Evolutionary conservation across 2,888 invertebrate species (phyloP).

Genomic region (Sinhomidia bicolor): DNA sequence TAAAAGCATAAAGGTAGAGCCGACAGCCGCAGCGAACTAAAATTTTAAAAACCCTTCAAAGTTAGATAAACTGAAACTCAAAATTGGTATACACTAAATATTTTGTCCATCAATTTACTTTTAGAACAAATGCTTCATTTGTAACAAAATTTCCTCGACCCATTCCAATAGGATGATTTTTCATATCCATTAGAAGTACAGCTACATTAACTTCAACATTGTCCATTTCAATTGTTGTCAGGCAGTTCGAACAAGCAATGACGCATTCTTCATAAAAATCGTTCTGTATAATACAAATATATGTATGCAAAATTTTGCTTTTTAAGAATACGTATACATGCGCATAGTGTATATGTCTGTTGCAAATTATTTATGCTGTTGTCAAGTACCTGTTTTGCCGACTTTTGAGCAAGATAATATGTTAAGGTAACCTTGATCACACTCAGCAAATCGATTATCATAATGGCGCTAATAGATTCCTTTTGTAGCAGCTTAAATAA

Average conservation of each 20-base stretch:
- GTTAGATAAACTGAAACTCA: too few species aligned
- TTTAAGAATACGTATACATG: too few species aligned
- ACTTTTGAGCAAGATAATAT: background rate
- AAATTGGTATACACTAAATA: too few species aligned
- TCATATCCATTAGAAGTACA: background rate
- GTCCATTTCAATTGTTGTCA: background rate
- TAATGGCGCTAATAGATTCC: background rate
- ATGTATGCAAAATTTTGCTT: background rate
- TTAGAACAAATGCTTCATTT: background rate
- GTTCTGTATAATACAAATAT: background rate
- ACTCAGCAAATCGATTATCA: background rate
- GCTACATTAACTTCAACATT: background rate
- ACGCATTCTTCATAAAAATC: background rate
- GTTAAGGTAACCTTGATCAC: background rate
- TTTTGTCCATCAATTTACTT: background rate
- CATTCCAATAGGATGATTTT: slow-evolving; percentile 12
- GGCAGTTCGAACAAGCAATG: background rate
- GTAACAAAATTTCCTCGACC: background rate
- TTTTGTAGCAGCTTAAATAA: background rate
- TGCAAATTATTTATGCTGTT: too few species aligned
- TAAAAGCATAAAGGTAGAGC: too few species aligned
- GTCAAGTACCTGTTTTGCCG: background rate
- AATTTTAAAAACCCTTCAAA: too few species aligned
- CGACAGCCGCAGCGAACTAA: too few species aligned
- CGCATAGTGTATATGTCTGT: background rate